phyloP scores from a whole-genome alignment of 2,888 invertebrate species.

The Oasisia sp. region DNA sequence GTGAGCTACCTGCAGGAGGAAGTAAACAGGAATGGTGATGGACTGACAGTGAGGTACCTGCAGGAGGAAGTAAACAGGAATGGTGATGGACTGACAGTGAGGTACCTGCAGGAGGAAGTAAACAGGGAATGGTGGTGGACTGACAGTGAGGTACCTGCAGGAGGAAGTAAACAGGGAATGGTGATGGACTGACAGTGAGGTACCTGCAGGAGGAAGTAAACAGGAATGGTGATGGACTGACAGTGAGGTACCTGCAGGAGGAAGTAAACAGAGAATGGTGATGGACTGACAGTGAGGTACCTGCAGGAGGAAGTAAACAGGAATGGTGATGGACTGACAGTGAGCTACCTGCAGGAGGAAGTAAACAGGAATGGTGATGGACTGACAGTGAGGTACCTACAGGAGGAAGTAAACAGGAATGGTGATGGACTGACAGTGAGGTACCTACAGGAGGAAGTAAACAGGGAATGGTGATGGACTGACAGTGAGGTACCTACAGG shows the following conservation, averaged over 20 bases:
- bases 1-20: constrained; percentile 59
- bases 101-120: constrained; percentile 62
- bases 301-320: constrained; percentile 62
- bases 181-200: too few relatives aligned
- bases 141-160: constrained; percentile 55
- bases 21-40: too few relatives aligned
- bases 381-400: constrained; percentile 54
- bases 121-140: too few relatives aligned
- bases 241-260: constrained; percentile 58
- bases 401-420: constrained; percentile 61
- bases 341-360: constrained; percentile 60
- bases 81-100: too few relatives aligned
- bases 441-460: constrained; percentile 62
- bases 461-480: too few relatives aligned
- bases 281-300: constrained; percentile 49
- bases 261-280: too few relatives aligned
- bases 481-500: constrained; percentile 54
- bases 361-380: too few relatives aligned
- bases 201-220: constrained; percentile 63
- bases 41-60: constrained; percentile 54
- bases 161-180: too few relatives aligned
- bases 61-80: constrained; percentile 61
- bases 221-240: too few relatives aligned
- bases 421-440: too few relatives aligned
- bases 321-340: too few relatives aligned